Percentiles rank a stretch among this genome's conserved stretches.
phyloP scores from a whole-genome alignment of 2,888 invertebrate species.

The Polydrusus pterygomalis region DNA sequence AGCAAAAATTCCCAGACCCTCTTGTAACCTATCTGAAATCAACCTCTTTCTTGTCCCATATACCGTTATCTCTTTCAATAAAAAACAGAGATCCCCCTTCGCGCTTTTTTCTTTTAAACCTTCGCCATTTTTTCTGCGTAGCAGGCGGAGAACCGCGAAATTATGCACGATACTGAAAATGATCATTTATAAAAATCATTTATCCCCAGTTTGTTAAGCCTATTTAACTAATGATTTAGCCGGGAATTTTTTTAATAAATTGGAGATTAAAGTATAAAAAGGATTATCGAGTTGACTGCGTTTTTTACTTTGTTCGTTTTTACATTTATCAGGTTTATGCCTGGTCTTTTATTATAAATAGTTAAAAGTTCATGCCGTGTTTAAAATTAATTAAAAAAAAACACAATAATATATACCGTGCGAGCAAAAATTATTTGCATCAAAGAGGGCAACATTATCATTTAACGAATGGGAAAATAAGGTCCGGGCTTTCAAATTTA shows the following conservation, averaged over 20 bases:
- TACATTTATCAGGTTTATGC: too few relatives aligned
- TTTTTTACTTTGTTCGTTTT: too few relatives aligned
- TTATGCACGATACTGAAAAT: slow-evolving; percentile 17
- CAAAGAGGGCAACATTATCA: too few relatives aligned
- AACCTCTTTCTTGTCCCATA: slow-evolving; percentile 20
- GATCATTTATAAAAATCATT: slow-evolving; percentile 11
- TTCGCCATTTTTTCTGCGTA: background rate
- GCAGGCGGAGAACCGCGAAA: background rate
- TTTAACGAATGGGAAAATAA: too few relatives aligned
- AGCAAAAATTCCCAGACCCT: slow-evolving; percentile 19
- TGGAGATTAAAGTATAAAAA: too few relatives aligned
- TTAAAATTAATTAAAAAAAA: too few relatives aligned
- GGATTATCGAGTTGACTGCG: too few relatives aligned
- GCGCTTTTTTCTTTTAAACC: slow-evolving; percentile 18
- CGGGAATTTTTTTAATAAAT: background rate
- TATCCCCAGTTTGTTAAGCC: background rate
- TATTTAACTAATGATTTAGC: background rate
- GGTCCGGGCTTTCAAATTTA: too few relatives aligned
- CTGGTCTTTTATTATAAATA: too few relatives aligned
- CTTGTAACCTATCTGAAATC: slow-evolving; percentile 27
- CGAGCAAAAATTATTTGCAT: too few relatives aligned
- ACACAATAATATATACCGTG: too few relatives aligned
- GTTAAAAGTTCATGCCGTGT: too few relatives aligned
- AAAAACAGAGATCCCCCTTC: slow-evolving; percentile 25
- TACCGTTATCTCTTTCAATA: slow-evolving; percentile 20